A percentile compares a stretch with the other conserved stretches of the same genome.
phyloP scores from a whole-genome alignment of 2,113 vertebrate species.

The Salvelinus namaycush region DNA sequence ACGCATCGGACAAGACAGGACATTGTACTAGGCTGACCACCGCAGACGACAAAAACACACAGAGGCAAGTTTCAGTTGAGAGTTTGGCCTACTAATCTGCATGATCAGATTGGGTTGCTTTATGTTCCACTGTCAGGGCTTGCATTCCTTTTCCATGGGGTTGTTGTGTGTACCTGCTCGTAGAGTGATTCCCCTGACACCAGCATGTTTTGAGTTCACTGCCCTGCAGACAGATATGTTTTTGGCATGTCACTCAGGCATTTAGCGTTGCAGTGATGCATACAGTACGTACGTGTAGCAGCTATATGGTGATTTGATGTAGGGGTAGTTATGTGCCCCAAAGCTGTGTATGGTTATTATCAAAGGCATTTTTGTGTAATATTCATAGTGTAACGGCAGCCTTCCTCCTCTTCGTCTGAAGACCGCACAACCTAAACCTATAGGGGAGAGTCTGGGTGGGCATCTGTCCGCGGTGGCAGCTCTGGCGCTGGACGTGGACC shows the following conservation, averaged over 20 bases:
- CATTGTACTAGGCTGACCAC: conserved; percentile 49
- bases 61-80: conserved; percentile 64
- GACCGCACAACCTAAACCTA: too few relatives aligned
- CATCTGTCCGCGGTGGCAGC: too few relatives aligned
- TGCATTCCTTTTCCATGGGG: conserved; percentile 26
- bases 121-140: conserved; percentile 17
- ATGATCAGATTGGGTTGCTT: conserved; percentile 46
- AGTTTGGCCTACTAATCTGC: conserved; percentile 56
- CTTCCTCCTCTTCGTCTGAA: too few relatives aligned
- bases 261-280: conserved; percentile 33
- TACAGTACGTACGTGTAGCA: not conserved
- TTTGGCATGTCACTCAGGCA: conserved; percentile 48
- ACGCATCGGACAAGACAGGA: conserved; percentile 55
- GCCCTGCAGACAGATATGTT: conserved; percentile 35
- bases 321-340: conserved; percentile 9
- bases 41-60: conserved; percentile 32
- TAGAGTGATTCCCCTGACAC: conserved; percentile 23
- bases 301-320: not conserved
- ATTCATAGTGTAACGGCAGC: too few relatives aligned
- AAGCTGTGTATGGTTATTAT: not conserved
- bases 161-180: conserved; percentile 21
- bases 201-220: conserved; percentile 42
- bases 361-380: too few relatives aligned
- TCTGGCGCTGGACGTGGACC: too few relatives aligned
- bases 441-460: too few relatives aligned